These are phyloP conservation scores for Doryteuthis pealeii DNA, from an alignment of 1,140 invertebrate genomes.

Conservation along the genomic window DNA sequence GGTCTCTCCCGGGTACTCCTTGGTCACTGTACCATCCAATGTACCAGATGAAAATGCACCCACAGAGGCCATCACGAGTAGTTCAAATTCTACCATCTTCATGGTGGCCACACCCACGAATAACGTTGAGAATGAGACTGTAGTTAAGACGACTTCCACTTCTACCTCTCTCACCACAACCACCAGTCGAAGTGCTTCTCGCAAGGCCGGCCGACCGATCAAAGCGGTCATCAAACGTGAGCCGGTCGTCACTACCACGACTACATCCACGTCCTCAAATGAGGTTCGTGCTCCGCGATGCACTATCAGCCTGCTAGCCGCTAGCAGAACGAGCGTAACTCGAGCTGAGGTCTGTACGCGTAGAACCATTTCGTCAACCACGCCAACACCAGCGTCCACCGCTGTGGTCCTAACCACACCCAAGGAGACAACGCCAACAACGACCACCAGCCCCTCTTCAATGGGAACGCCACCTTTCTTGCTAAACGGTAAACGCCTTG, in stretches of 20 bases:
- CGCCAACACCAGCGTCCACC: constrained; percentile 1
- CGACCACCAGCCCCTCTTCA: background rate
- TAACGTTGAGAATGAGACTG: background rate
- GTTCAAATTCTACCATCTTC: background rate
- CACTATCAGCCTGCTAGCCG: constrained; percentile 7
- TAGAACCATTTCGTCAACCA: background rate
- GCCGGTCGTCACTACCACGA: background rate
- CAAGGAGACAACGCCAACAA: background rate
- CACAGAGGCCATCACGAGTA: background rate
- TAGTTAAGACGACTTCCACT: background rate
- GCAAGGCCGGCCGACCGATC: background rate
- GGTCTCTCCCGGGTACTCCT: background rate
- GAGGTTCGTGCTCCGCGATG: background rate
- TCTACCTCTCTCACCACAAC: background rate
- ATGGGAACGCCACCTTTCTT: background rate
- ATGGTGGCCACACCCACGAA: background rate
- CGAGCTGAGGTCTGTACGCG: background rate
- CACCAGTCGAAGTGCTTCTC: background rate
- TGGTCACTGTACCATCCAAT: background rate
- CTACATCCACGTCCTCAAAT: too few relatives aligned
- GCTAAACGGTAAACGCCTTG: constrained; percentile 29
- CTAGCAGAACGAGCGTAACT: background rate
- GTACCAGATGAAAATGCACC: background rate
- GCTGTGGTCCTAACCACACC: constrained; percentile 19
- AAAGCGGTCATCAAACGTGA: constrained; percentile 7